Evolutionary conservation across 2,113 vertebrate species (phyloP), one percentile per base, ranked within the genome.

Genomic region (Rhineura floridana): DNA sequence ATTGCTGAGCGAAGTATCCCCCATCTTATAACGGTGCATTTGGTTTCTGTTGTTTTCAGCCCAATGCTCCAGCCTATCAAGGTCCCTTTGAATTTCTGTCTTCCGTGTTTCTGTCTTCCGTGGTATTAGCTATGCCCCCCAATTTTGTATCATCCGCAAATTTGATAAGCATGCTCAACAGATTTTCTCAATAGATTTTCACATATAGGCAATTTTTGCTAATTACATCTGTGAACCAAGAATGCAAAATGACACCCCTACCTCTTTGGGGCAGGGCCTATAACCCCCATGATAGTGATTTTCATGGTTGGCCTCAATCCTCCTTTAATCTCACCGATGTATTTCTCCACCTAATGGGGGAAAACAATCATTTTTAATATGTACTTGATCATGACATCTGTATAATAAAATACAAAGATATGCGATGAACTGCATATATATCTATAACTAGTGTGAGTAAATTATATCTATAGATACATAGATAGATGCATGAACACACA

Each of bases 231-330:
- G 39, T 8, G 85, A 15, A 8, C 19, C 23, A 33, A 7, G 42
- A 46, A 77, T 79, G 62, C 1, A 15, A 91, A 52, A 1, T 25
- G 21, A n/a, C 79, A 76, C 62, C 88, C 92, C 10, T 95, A 96
- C 96, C 96, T 96, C 91, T 95, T 94, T 39, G 96, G 96, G 52
- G 88, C 95, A 88, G 94, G 88, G 81, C 91, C 92, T 42, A 96
- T 93, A 83, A 94, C 78, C 8, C 96, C 96, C 62, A 96, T 96
- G 50, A 96, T 82, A 0, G 93, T 96, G 90, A 96, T 95, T 85
- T 93, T 96, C 96, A 96, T 96, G 63, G 96, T 90, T 77, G 96
- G 96, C 93, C 94, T 96, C 90, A 96, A 83, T 83, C 96, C 96
- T 44, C 95, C 95, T 93, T 95, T 96, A 91, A 96, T 96, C 89